phyloP scores from a whole-genome alignment of 2,888 invertebrate genomes.

The Caenorhabditis japonica region DNA sequence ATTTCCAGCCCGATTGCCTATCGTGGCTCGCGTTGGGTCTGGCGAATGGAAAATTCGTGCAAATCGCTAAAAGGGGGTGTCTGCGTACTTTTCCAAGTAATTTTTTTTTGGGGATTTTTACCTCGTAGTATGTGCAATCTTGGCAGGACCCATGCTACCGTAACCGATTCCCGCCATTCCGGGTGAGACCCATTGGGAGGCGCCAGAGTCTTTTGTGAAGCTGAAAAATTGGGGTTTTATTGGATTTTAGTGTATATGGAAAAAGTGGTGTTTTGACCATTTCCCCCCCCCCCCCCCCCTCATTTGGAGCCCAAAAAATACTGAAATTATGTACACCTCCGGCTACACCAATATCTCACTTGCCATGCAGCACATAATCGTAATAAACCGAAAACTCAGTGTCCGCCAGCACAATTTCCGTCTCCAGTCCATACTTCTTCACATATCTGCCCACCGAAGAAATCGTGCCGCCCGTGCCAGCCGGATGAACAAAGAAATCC shows the following conservation, averaged over 20 bases:
- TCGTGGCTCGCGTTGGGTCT: conserved; percentile 42
- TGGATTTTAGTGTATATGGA: no score
- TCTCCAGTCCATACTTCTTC: conserved; percentile 55
- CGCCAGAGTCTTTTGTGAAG: conserved; percentile 52
- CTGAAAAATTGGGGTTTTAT: no score
- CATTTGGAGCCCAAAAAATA: no score
- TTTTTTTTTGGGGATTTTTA: no score
- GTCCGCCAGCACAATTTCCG: conserved; percentile 58
- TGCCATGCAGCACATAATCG: conserved; percentile 55
- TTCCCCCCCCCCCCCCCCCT: no score
- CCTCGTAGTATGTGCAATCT: conserved; percentile 60
- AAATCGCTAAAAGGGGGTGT: conserved; percentile 35
- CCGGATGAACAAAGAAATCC: conserved; percentile 66
- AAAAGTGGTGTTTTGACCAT: no score
- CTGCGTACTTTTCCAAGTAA: not conserved
- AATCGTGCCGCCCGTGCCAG: conserved; percentile 67
- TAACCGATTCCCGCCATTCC: conserved; percentile 65
- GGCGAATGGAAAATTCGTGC: conserved; percentile 23
- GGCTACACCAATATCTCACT: no score
- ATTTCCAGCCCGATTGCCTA: conserved; percentile 11
- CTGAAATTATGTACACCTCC: not conserved
- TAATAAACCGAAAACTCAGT: conserved; percentile 59
- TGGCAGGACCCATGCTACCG: conserved; percentile 54
- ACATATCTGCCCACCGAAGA: conserved; percentile 60
- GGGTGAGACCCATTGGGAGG: conserved; percentile 49